Base-by-base conservation (phyloP, 2,113 vertebrate species). In the Scomber scombrus region DNA sequence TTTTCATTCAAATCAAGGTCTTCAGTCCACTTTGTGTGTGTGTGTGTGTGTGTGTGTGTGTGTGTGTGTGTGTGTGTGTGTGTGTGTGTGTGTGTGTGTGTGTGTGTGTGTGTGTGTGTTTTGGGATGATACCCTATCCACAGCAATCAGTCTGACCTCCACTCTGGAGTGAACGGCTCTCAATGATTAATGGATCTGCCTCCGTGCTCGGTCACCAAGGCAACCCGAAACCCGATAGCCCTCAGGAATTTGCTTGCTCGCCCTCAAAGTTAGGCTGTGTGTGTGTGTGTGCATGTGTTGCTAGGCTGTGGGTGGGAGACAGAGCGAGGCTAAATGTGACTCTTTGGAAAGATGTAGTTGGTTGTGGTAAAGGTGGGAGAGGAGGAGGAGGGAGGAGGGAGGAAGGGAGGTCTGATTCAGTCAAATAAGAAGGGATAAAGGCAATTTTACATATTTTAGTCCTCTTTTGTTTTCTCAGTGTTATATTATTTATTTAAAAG, bases 131-230 rank as follows among this genome's bases (percentile, higher is more conserved):
- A 99, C 97, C 95, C 96, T 97, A 99, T 98, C 97, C 97, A 96
- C 97, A 95, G 97, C 97, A 99, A 98, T 99, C 97, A 99, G 97
- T 96, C 97, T 98, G 98, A 98, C 98, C 98, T 98, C 97, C 97
- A 97, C 97, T 97, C 95, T 96, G 88, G 87, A 93, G 92, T 85
- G 93, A 97, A 93, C 94, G 93, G 96, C 97, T 97, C 97, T 99
- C 97, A 99, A 99, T 99, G 98, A 99, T 99, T 99, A 98, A 99
- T 99, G 98, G 97, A 98, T 97, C 97, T 97, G 97, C 97, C 98
- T 99, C 96, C 95, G 95, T 95, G 95, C 97, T 96, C 54, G 92
- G 98, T 99, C 96, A 96, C 97, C 96, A 98, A 96, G 97, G 97
- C 95, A 97, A 99, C 96, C 81, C 85, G 98, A 98, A 99, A 99